These are phyloP conservation scores for Drosophila burlai DNA, from an alignment of 1,140 invertebrate genomes.

Conservation along the genomic window DNA sequence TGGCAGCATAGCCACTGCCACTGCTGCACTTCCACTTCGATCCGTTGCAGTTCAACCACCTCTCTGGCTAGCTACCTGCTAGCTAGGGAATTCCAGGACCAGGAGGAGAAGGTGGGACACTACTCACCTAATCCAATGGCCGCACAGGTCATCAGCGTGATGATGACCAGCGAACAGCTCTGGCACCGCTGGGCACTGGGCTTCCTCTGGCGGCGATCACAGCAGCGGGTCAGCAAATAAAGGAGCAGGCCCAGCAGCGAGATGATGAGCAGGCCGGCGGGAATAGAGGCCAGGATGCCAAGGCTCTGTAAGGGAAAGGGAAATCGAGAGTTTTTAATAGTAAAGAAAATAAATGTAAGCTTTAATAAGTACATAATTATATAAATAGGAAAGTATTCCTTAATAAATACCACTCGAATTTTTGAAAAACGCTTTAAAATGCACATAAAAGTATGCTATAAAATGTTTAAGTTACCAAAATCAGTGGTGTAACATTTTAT, in stretches of 20 bases:
- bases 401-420: no score
- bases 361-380: no score
- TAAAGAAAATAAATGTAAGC: background rate
- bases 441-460: background rate
- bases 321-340: background rate
- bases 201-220: conserved; percentile 94
- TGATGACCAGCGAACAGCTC: conserved; percentile 91
- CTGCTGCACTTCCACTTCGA: conserved; percentile 11
- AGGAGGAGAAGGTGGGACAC: background rate
- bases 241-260: conserved; percentile 94
- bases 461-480: background rate
- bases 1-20: conserved; percentile 13
- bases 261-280: conserved; percentile 95
- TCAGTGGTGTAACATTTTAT: no score
- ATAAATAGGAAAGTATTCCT: no score
- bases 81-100: background rate
- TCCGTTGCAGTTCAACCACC: conserved; percentile 45
- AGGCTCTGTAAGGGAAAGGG: conserved; percentile 89
- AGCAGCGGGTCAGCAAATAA: conserved; percentile 96
- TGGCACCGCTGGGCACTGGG: conserved; percentile 90
- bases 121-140: conserved; percentile 88
- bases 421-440: background rate
- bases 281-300: conserved; percentile 95
- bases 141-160: conserved; percentile 93
- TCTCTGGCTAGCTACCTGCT: background rate